Conservation (phyloP, 1,140 invertebrate species). For the Drosophila kurseongensis region DNA sequence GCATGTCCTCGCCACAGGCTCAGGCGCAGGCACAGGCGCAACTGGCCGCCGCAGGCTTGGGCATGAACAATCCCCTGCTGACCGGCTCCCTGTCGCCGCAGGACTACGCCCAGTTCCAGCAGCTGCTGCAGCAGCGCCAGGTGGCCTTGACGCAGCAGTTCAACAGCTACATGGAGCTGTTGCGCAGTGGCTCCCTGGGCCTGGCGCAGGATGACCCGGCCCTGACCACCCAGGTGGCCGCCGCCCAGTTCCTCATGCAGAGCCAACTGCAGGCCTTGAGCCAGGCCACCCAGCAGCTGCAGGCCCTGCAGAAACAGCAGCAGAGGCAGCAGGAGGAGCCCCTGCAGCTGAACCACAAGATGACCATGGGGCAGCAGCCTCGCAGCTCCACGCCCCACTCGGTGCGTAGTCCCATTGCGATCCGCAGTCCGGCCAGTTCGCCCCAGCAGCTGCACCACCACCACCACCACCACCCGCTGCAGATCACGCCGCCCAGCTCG, state of each 20-base stretch:
- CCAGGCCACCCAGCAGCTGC: conserved; percentile 92
- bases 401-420: conserved; percentile 81
- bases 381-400: conserved; percentile 85
- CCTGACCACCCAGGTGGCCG: conserved; percentile 68
- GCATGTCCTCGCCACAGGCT: conserved; percentile 68
- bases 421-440: conserved; percentile 81
- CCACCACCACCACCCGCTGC: conserved; percentile 55
- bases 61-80: conserved; percentile 55
- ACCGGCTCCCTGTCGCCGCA: conserved; percentile 61
- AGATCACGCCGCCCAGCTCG: conserved; percentile 84
- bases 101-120: conserved; percentile 78
- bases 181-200: conserved; percentile 69
- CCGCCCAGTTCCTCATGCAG: conserved; percentile 82
- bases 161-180: conserved; percentile 76
- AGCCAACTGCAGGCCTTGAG: conserved; percentile 90
- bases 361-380: conserved; percentile 66
- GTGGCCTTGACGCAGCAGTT: conserved; percentile 78
- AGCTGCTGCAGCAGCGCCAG: conserved; percentile 78
- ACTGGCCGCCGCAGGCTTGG: conserved; percentile 51
- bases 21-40: conserved; percentile 47
- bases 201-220: conserved; percentile 72
- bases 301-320: conserved; percentile 92
- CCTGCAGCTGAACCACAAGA: conserved; percentile 68
- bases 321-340: conserved; percentile 85
- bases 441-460: conserved; percentile 52